Evolutionary conservation across 2,113 vertebrate genomes (phyloP).

Genomic region (Setophaga coronata): DNA sequence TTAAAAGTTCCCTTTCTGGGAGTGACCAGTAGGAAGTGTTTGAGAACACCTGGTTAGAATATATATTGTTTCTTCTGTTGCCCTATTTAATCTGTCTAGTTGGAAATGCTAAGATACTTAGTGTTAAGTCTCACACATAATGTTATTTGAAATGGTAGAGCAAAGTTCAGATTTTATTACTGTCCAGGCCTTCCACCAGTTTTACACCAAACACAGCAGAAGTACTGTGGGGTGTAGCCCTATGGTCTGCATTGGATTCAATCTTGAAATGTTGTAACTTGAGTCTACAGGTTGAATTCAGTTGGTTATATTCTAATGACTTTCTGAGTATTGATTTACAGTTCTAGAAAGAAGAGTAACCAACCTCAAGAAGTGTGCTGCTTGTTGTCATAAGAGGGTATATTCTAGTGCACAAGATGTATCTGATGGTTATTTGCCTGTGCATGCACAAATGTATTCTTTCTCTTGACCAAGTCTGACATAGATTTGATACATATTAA

Average conservation of each 20-base stretch:
- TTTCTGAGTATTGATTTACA: not conserved
- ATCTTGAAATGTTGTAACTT: not conserved
- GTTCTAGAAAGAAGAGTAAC: not conserved
- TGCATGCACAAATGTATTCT: not conserved
- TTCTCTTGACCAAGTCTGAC: not conserved
- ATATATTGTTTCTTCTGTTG: not conserved
- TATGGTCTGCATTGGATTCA: not conserved
- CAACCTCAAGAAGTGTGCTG: not conserved
- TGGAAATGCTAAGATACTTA: not conserved
- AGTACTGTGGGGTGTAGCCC: not conserved
- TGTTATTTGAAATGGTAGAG: not conserved
- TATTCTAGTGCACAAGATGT: not conserved
- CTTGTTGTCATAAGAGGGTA: not conserved
- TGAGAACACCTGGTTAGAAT: not conserved
- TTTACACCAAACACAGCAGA: not conserved
- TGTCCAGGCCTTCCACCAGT: not conserved
- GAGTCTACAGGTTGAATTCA: not conserved
- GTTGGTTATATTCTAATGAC: not conserved
- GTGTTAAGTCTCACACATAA: not conserved
- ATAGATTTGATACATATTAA: not conserved
- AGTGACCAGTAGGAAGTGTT: not conserved
- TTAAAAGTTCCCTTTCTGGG: not conserved
- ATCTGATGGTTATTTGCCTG: not conserved
- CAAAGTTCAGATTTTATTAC: not conserved
- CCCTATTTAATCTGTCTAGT: not conserved